Evolutionary conservation across 2,888 invertebrate species (phyloP).

Genomic region (Pomacea canaliculata): DNA sequence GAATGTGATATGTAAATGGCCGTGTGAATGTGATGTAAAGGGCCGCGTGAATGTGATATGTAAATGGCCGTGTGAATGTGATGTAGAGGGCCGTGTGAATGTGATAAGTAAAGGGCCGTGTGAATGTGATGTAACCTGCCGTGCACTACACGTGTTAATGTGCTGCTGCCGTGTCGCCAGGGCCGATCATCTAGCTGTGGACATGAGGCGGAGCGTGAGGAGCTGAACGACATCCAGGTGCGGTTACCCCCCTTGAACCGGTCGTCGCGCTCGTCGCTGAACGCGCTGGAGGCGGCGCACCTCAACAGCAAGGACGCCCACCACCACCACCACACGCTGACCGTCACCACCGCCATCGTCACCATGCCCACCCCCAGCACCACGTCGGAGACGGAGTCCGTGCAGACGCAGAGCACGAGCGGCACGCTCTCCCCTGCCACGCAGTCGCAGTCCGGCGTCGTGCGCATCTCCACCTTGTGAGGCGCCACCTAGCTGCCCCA

Average conservation of each 20-base stretch:
- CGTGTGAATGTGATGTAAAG: background rate
- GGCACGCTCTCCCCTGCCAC: slow-evolving; percentile 46
- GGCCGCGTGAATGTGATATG: background rate
- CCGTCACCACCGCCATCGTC: slow-evolving; percentile 62
- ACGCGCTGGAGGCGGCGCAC: slow-evolving; percentile 34
- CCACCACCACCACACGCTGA: slow-evolving; percentile 56
- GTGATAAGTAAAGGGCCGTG: no score
- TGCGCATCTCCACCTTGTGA: slow-evolving; percentile 60
- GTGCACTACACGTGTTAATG: no score
- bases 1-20: no score
- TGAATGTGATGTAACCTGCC: no score
- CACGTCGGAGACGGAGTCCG: slow-evolving; percentile 58
- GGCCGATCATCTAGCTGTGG: slow-evolving; percentile 22
- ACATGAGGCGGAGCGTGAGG: slow-evolving; percentile 52
- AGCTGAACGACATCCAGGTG: slow-evolving; percentile 64
- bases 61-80: no score
- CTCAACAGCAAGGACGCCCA: slow-evolving; percentile 45
- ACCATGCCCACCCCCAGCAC: slow-evolving; percentile 58
- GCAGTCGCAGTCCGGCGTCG: slow-evolving; percentile 44
- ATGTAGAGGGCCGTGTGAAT: no score
- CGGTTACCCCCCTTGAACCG: slow-evolving; percentile 55
- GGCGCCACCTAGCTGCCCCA: slow-evolving; percentile 13
- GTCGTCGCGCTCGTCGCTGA: slow-evolving; percentile 58
- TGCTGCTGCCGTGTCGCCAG: background rate
- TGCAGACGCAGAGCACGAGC: slow-evolving; percentile 54